A percentile compares a stretch with the other conserved stretches of the same genome.
Conservation (phyloP, 2,113 vertebrate species). For the Phaetusa simplex region DNA sequence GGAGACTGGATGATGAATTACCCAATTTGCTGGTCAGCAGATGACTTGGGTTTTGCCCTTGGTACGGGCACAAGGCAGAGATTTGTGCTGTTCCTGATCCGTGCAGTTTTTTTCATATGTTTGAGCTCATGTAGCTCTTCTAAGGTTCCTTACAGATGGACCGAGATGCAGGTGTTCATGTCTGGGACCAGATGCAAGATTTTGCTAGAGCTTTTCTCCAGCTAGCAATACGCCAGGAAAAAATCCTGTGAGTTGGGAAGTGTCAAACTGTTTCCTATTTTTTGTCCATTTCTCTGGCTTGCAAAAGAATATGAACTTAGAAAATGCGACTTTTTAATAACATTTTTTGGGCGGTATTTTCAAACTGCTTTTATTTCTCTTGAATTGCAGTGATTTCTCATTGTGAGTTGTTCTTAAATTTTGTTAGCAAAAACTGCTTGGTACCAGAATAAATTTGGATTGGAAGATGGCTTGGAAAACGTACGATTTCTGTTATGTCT, state of each 20-base stretch:
- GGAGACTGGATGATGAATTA: neutral
- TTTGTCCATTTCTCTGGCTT: neutral
- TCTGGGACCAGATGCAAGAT: neutral
- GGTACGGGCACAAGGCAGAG: neutral
- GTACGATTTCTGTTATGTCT: neutral
- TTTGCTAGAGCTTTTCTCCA: neutral
- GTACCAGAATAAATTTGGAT: neutral
- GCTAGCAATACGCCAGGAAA: neutral
- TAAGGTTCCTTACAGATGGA: neutral
- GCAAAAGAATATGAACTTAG: neutral
- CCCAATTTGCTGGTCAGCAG: neutral
- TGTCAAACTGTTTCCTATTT: neutral
- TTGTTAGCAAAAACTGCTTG: neutral
- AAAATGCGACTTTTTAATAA: neutral
- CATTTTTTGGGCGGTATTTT: neutral
- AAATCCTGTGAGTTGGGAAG: rapidly evolving
- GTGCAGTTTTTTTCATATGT: neutral
- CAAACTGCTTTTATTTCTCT: neutral
- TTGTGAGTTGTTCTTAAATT: neutral
- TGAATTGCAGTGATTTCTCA: neutral
- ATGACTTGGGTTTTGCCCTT: neutral
- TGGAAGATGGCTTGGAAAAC: neutral
- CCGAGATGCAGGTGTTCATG: neutral
- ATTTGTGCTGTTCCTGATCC: neutral
- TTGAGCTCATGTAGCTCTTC: neutral